A percentile compares a stretch with the other conserved stretches of the same genome.
Conservation (phyloP, 2,888 invertebrate genomes). For the Caenorhabditis afra region DNA sequence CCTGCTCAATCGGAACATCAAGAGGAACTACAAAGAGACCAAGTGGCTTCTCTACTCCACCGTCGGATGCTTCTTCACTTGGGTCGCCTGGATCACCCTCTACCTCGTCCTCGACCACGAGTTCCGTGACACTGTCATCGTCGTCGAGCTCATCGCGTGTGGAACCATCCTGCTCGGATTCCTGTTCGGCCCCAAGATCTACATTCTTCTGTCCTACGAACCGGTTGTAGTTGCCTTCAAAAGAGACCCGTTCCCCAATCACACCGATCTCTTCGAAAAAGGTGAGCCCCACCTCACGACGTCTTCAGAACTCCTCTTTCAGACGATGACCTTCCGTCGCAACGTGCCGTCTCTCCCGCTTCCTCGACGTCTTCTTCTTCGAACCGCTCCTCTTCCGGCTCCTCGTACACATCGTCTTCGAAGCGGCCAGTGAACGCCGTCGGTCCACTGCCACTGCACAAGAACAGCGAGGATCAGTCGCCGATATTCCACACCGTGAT, state of each 20-base stretch:
- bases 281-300: no score
- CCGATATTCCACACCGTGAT: constrained; percentile 74
- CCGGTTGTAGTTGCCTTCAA: constrained; percentile 79
- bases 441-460: constrained; percentile 48
- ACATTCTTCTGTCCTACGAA: constrained; percentile 80
- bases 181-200: constrained; percentile 80
- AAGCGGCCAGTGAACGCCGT: constrained; percentile 57
- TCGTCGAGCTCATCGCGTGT: constrained; percentile 74
- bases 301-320: constrained; percentile 19
- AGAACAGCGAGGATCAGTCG: constrained; percentile 58
- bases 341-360: constrained; percentile 68
- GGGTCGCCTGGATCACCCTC: constrained; percentile 73
- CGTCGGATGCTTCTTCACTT: constrained; percentile 70
- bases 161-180: constrained; percentile 77
- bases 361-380: constrained; percentile 65
- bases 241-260: constrained; percentile 62
- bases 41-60: constrained; percentile 79
- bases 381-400: constrained; percentile 50
- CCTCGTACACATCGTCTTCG: constrained; percentile 44
- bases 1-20: constrained; percentile 76
- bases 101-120: constrained; percentile 66
- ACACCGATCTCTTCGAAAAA: constrained; percentile 72
- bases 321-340: constrained; percentile 69
- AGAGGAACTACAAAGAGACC: constrained; percentile 80
- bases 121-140: constrained; percentile 67